These are phyloP conservation scores for Elegia similella DNA, from an alignment of 2,888 invertebrate species.

Conservation along the genomic window DNA sequence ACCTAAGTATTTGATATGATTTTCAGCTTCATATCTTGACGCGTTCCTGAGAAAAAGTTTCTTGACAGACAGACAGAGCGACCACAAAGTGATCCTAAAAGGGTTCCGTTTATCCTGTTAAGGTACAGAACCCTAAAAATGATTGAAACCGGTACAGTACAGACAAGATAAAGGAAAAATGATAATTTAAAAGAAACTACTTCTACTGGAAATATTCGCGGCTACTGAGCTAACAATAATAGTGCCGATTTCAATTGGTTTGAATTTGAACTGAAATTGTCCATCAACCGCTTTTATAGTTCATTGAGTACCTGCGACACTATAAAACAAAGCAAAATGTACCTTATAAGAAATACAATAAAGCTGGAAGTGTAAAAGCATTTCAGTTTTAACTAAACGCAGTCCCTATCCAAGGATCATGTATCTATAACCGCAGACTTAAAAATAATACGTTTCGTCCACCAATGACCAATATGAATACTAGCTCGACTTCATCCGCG, in stretches of 20 bases:
- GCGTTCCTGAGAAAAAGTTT: too few relatives aligned
- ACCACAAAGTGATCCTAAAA: too few relatives aligned
- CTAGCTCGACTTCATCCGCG: too few relatives aligned
- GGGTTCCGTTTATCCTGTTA: too few relatives aligned
- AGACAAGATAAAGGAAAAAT: neutral
- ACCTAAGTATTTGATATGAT: too few relatives aligned
- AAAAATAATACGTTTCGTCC: neutral
- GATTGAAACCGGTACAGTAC: neutral
- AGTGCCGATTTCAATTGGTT: constrained; percentile 8
- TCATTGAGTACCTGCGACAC: constrained; percentile 1
- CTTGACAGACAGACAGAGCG: too few relatives aligned
- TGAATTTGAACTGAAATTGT: constrained; percentile 12
- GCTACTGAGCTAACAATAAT: constrained; percentile 10
- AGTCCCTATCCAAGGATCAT: constrained; percentile 2
- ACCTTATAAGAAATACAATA: neutral
- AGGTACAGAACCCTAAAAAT: too few relatives aligned
- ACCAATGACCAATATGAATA: neutral
- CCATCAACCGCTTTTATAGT: constrained; percentile 7
- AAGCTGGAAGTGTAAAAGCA: neutral
- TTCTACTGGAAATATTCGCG: constrained; percentile 4
- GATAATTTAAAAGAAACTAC: neutral
- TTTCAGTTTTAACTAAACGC: neutral
- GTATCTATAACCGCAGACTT: neutral
- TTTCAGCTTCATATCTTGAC: too few relatives aligned
- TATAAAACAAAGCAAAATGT: neutral